Percentiles rank a stretch among this genome's conserved stretches.
Evolutionary conservation across 2,797 vertebrate genomes (phyloP).

Genomic region (Pteropus rufus): DNA sequence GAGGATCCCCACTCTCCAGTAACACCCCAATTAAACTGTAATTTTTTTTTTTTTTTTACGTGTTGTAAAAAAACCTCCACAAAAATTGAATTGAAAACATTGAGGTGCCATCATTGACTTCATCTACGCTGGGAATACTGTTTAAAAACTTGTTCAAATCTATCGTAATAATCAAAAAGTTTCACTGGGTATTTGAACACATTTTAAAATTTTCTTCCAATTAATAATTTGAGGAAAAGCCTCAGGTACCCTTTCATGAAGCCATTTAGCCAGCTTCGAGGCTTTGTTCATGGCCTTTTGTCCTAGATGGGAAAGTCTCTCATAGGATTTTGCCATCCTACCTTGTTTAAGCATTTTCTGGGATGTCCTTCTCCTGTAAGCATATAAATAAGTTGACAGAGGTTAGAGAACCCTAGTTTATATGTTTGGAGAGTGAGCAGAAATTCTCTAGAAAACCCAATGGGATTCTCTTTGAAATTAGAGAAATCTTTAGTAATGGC

Average conservation of each 20-base stretch:
- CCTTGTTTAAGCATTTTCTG: background rate
- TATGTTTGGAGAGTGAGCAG: background rate
- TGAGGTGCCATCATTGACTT: background rate
- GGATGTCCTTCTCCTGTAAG: background rate
- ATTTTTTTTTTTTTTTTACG: background rate
- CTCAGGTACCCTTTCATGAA: background rate
- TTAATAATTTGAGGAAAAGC: background rate
- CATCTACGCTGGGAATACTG: background rate
- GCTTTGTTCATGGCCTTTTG: background rate
- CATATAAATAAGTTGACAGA: background rate
- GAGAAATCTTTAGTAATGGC: background rate
- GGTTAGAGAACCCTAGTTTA: background rate
- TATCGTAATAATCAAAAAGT: background rate
- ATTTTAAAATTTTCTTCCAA: background rate
- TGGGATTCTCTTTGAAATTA: background rate
- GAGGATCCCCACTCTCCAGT: too few relatives aligned
- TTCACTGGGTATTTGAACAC: background rate
- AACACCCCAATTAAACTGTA: background rate
- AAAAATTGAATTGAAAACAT: background rate
- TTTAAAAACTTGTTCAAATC: background rate
- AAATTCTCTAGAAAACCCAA: background rate
- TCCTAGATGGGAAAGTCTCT: background rate
- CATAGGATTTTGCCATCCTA: background rate
- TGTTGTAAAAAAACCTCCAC: background rate
- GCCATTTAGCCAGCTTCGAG: background rate